Evolutionary conservation across 2,113 vertebrate genomes (phyloP).

Genomic region (Thunnus maccoyii): DNA sequence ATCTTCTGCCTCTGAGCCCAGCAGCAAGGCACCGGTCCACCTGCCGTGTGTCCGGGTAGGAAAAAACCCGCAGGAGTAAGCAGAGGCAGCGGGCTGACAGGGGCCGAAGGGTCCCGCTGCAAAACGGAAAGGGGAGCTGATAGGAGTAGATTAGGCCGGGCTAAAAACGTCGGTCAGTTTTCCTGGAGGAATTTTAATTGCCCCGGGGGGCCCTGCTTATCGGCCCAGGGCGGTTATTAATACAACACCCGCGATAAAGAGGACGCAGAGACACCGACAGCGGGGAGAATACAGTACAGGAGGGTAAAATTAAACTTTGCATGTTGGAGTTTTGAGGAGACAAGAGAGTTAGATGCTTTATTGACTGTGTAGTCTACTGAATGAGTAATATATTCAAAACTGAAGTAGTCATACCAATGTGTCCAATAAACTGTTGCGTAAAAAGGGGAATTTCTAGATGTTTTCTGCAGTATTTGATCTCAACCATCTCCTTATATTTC

Average conservation of each 20-base stretch:
- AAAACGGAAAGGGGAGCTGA: constrained; percentile 77
- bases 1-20: background rate
- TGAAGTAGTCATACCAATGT: too few species aligned
- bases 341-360: too few species aligned
- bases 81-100: constrained; percentile 35
- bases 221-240: constrained; percentile 79
- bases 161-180: constrained; percentile 81
- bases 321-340: background rate
- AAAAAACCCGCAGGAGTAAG: constrained; percentile 32
- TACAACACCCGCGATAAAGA: constrained; percentile 79
- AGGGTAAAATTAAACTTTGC: background rate
- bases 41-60: constrained; percentile 53
- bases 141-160: constrained; percentile 76
- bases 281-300: background rate
- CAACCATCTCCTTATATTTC: too few species aligned
- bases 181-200: constrained; percentile 85
- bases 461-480: too few species aligned
- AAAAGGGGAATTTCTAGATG: too few species aligned
- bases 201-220: constrained; percentile 75
- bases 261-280: constrained; percentile 43
- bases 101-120: background rate
- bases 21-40: constrained; percentile 20
- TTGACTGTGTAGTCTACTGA: too few species aligned
- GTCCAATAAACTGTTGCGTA: too few species aligned
- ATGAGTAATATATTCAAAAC: too few species aligned